phyloP scores from a whole-genome alignment of 2,113 vertebrate species.

The Chloebia gouldiae region DNA sequence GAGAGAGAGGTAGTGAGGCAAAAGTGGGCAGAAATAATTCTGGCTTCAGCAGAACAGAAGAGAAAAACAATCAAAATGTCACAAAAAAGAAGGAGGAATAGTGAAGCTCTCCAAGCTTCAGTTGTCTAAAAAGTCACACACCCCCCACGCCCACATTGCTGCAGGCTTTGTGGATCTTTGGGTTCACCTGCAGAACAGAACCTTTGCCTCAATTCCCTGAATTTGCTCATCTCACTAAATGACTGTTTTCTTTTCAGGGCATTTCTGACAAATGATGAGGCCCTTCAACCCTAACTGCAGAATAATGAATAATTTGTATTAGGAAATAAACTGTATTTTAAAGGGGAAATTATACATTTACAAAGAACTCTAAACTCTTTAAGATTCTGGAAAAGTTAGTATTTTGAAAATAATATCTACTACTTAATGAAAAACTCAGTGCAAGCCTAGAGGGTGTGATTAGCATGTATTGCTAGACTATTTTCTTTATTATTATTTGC shows the following conservation, averaged over 20 bases:
- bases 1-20: background rate
- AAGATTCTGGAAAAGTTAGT: background rate
- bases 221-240: background rate
- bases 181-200: background rate
- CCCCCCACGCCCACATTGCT: rapidly evolving
- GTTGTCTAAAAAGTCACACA: background rate
- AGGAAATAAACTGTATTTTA: background rate
- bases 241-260: background rate
- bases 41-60: background rate
- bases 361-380: background rate
- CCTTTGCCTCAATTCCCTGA: background rate
- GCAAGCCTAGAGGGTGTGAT: background rate
- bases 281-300: background rate
- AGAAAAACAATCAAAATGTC: background rate
- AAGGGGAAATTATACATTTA: background rate
- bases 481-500: background rate
- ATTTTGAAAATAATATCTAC: background rate
- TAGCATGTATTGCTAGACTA: background rate
- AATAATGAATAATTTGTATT: background rate
- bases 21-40: background rate
- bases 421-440: background rate
- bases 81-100: background rate
- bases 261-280: background rate
- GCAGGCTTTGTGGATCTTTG: background rate
- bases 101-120: background rate